Base-by-base conservation (phyloP, 2,888 invertebrate genomes). In the Alcis repandata region DNA sequence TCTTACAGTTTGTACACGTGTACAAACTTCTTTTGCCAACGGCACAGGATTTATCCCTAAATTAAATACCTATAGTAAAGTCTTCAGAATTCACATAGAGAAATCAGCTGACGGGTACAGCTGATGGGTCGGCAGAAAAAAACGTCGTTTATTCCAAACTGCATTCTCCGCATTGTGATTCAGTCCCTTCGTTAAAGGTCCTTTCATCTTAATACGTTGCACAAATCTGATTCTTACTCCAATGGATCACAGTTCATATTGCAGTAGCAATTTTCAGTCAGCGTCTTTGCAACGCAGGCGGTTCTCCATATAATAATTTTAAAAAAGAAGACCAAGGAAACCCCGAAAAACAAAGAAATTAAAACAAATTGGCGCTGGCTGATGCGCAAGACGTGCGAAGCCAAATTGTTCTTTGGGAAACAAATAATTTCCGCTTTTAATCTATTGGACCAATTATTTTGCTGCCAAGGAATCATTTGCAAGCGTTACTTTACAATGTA, bases 31-130 rank as follows among this genome's bases (percentile, higher is more conserved):
- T 27, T 2, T 27, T 27, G 27, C 27, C 6, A 27, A 27, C 27
- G 2, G 27, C 6, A 27, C 27, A 27, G 6, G 6, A 6, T 27
- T 6, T 27, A n/a, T n/a, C n/a, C n/a, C n/a, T n/a, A n/a, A 4
- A 27, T 27, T 27, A 27, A 2, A 4, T 27, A 4, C 27, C 2
- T 27, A 15, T 40, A n/a, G 7, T 7, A 40, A 15, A 40, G 15
- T n/a, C 2, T 45, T 15, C 8, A n/a, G 17, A 33, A 11, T 33
- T 33, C 20, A 27, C 33, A 17, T 32, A 4, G 8, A 8, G 8
- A 41, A 11, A 43, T 54, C 54, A 54, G 54, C 54, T 54, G 54
- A 54, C 15, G 40, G 9, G n/a, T 54, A 1, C 20, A n/a, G 17
- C 20, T 20, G 20, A 45, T n/a, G n/a, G n/a, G 15, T 20, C 13